phyloP scores from a whole-genome alignment of 2,888 invertebrate species.

The Catocala fraxini region DNA sequence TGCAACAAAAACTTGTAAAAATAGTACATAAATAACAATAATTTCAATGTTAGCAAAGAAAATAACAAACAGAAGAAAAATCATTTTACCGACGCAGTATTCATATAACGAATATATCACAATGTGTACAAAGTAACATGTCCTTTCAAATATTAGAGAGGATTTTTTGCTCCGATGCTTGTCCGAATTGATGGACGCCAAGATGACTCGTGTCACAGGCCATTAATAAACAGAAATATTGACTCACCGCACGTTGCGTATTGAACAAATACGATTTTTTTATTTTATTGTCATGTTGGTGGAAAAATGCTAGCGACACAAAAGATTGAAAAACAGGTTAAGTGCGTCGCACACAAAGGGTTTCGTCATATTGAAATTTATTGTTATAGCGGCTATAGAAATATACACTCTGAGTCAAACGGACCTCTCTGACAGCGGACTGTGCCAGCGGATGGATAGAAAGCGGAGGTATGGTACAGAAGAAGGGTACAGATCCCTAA shows the following conservation, averaged over 20 bases:
- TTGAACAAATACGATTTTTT: slow-evolving; percentile 9
- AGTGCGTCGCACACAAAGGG: too few relatives aligned
- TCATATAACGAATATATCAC: neutral
- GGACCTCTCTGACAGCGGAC: too few relatives aligned
- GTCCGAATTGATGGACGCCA: slow-evolving; percentile 34
- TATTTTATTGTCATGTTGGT: slow-evolving; percentile 3
- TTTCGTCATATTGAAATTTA: too few relatives aligned
- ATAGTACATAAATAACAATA: too few relatives aligned
- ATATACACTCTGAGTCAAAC: too few relatives aligned
- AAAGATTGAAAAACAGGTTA: too few relatives aligned
- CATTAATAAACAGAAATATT: slow-evolving; percentile 41
- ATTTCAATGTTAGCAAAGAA: too few relatives aligned
- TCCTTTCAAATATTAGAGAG: slow-evolving; percentile 9
- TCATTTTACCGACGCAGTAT: neutral
- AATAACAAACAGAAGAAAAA: neutral
- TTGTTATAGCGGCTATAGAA: too few relatives aligned
- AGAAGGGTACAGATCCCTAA: too few relatives aligned
- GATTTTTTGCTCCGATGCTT: slow-evolving; percentile 26
- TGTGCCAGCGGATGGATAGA: too few relatives aligned
- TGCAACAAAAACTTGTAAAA: too few relatives aligned
- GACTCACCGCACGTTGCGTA: neutral
- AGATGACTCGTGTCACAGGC: slow-evolving; percentile 25
- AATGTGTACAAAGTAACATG: neutral
- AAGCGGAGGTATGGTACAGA: too few relatives aligned
- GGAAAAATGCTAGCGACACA: neutral